Percentiles rank a stretch among this genome's conserved stretches.
Evolutionary conservation across 2,888 invertebrate genomes (phyloP).

Genomic region (Xestia xanthographa): DNA sequence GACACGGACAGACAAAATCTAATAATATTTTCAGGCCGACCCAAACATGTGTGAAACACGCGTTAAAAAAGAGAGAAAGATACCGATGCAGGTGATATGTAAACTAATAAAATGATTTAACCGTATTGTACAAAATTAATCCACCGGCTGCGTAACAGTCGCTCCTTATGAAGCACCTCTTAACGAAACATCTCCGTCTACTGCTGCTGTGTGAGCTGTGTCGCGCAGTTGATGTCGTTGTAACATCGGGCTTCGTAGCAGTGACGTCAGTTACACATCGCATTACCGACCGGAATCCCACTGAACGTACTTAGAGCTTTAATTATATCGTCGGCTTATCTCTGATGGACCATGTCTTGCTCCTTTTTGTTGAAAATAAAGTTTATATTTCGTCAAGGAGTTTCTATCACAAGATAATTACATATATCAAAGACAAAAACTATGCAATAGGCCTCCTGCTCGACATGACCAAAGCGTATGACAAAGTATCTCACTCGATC

Average conservation of each 20-base stretch:
- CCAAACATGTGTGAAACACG: not conserved
- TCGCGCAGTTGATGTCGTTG: not conserved
- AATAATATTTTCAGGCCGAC: not conserved
- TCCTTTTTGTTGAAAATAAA: not conserved
- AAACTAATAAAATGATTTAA: not conserved
- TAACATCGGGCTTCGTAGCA: not conserved
- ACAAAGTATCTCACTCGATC: too few relatives aligned
- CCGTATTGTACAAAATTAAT: not conserved
- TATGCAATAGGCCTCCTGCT: too few relatives aligned
- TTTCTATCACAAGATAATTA: not conserved
- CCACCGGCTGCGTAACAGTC: not conserved
- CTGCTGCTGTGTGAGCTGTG: not conserved
- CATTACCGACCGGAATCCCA: conserved; percentile 1
- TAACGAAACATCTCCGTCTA: not conserved
- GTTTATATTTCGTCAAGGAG: too few relatives aligned
- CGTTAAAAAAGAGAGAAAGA: not conserved
- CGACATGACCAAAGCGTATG: too few relatives aligned
- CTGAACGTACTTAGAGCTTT: conserved; percentile 1
- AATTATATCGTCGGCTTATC: conserved; percentile 30
- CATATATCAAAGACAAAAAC: too few relatives aligned
- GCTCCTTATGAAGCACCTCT: not conserved
- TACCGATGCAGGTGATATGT: not conserved
- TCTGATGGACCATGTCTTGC: not conserved
- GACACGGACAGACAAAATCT: not conserved
- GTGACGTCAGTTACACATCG: conserved; percentile 17